phyloP scores from a whole-genome alignment of 2,797 vertebrate genomes.

The Arremon aurantiirostris region DNA sequence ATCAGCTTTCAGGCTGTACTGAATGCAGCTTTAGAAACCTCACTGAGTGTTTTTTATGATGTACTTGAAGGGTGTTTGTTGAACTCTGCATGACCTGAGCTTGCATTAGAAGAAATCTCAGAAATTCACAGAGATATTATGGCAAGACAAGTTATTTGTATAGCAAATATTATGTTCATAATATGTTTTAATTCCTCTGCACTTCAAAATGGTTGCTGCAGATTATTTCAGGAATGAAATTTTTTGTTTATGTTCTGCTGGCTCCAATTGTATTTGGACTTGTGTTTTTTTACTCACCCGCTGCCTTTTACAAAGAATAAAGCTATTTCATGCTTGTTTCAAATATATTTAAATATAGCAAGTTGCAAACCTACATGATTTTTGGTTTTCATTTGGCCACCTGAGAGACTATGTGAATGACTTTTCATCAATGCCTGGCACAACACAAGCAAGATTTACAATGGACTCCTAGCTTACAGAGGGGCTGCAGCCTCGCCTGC shows the following conservation, averaged over 20 bases:
- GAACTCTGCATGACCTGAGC: background rate
- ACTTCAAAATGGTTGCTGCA: background rate
- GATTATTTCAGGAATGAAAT: background rate
- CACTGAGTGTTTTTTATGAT: background rate
- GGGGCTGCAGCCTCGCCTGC: background rate
- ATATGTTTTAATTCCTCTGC: background rate
- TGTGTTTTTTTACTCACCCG: background rate
- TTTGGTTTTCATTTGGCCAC: background rate
- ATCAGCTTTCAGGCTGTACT: background rate
- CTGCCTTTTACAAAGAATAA: background rate
- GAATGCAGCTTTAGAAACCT: background rate
- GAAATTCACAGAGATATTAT: background rate
- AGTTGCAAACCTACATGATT: background rate
- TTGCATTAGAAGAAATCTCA: background rate
- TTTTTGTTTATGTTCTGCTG: background rate
- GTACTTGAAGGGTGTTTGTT: background rate
- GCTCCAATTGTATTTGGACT: background rate
- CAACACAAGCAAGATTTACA: background rate
- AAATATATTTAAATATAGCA: background rate
- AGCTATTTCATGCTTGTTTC: background rate
- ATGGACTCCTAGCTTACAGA: rapidly evolving
- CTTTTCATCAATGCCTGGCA: background rate
- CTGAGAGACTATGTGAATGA: background rate
- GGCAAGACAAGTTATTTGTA: background rate
- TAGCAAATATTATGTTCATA: background rate